Percentiles rank a stretch among this genome's conserved stretches.
phyloP scores from a whole-genome alignment of 2,888 invertebrate species.

The Globia sparganii region DNA sequence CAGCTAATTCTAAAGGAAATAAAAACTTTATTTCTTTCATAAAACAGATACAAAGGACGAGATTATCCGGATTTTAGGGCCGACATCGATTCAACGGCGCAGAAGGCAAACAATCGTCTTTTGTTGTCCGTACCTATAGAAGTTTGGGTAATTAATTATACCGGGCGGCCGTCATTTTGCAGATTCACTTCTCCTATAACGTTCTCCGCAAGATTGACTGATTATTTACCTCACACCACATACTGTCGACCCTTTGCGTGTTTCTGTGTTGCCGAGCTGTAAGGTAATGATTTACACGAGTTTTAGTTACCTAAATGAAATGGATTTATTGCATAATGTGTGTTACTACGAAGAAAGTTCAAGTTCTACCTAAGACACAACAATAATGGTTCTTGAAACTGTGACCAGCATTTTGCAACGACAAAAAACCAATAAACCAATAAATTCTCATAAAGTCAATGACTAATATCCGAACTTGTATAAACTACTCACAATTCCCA shows the following conservation, averaged over 20 bases:
- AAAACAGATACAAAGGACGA: slow-evolving; percentile 86
- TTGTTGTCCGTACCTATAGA: slow-evolving; percentile 86
- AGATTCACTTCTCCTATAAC: slow-evolving; percentile 82
- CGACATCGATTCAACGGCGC: slow-evolving; percentile 85
- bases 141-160: slow-evolving; percentile 88
- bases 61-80: slow-evolving; percentile 87
- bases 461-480: not conserved
- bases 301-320: slow-evolving; percentile 24
- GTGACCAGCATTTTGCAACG: no score
- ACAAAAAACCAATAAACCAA: no score
- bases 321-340: slow-evolving; percentile 30
- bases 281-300: slow-evolving; percentile 38
- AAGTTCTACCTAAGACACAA: not conserved
- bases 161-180: slow-evolving; percentile 82
- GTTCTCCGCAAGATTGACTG: slow-evolving; percentile 79
- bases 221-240: slow-evolving; percentile 73
- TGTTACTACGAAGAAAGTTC: not conserved
- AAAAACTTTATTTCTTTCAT: slow-evolving; percentile 87
- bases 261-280: slow-evolving; percentile 38
- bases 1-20: slow-evolving; percentile 82
- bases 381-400: slow-evolving; percentile 6
- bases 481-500: not conserved
- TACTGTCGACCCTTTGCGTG: slow-evolving; percentile 46
- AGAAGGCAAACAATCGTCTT: slow-evolving; percentile 88
- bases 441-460: not conserved